A percentile compares a stretch with the other conserved stretches of the same genome.
Evolutionary conservation across 2,888 invertebrate species (phyloP).

Genomic region (Noctuana brunneofusca): DNA sequence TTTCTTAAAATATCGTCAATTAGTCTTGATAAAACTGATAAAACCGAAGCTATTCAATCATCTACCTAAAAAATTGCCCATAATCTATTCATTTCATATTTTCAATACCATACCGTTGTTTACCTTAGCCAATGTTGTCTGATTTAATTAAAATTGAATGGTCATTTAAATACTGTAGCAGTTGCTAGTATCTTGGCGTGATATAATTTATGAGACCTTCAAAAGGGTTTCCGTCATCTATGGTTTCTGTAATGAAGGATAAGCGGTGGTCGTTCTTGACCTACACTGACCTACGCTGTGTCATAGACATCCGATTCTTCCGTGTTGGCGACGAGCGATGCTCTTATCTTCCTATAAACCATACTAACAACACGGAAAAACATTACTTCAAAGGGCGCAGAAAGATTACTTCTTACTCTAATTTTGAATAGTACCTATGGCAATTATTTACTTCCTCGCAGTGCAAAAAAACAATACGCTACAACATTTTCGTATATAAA

Average conservation of each 20-base stretch:
- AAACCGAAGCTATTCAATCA: too few species aligned
- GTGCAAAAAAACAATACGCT: too few species aligned
- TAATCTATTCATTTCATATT: neutral
- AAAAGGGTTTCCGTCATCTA: constrained; percentile 55
- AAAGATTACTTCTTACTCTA: neutral
- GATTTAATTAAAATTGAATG: constrained; percentile 26
- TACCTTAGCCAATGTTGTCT: constrained; percentile 14
- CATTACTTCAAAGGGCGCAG: neutral
- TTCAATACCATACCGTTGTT: constrained; percentile 10
- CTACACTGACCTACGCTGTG: constrained; percentile 46
- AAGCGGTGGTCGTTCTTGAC: constrained; percentile 67
- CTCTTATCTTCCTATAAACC: neutral
- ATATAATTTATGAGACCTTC: constrained; percentile 41
- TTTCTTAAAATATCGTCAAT: too few species aligned
- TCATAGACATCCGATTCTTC: constrained; percentile 36
- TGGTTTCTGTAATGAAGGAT: constrained; percentile 55
- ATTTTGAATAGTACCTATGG: neutral
- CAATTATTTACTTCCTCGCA: neutral
- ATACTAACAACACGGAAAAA: neutral
- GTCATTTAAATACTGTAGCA: constrained; percentile 33
- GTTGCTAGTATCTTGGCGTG: constrained; percentile 3
- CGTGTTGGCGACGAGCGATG: constrained; percentile 22
- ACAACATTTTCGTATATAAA: too few species aligned
- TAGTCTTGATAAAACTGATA: neutral
- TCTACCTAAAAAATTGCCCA: neutral